Evolutionary conservation across 2,888 invertebrate genomes (phyloP), one percentile per base, ranked within the genome.

Genomic region (Craniophora ligustri): DNA sequence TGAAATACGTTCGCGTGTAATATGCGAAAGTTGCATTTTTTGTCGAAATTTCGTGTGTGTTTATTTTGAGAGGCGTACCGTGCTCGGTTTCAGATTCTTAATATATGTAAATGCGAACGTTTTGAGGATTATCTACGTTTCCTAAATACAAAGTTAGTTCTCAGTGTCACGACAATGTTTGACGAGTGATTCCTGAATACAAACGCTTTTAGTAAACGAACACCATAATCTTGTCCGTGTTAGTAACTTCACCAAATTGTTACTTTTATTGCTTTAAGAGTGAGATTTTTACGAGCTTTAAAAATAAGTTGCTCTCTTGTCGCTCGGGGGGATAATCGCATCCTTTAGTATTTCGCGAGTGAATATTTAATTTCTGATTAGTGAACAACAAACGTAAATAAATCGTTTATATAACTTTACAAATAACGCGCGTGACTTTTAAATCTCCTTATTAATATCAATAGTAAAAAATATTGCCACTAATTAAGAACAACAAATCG

Each of bases 201-300:
- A 66, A 76, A 67, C 76, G 67, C 60, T 72, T 81, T 82, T 78
- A 78, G 80, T 81, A 80, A 86, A 82, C 76, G 74, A 79, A 82
- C 71, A 71, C 80, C 76, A 78, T 83, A 84, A 87, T 82, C 70
- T 58, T 78, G 76, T 53, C 76, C 79, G 79, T 81, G 86, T 87
- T 85, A 80, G 79, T 86, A 86, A 86, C 81, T 82, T 77, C 72
- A 85, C 84, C 90, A 87, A 91, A 91, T 92, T 91, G 90, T 91
- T 91, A 87, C 87, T 85, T 92, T 93, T 91, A 92, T 86, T 83
- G 84, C 89, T 86, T 76, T 76, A 89, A 89, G 84, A 92, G 90
- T 92, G 92, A 89, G 89, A 89, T 87, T 92, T n/a, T 92, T 92
- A 93, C 79, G 92, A 88, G 85, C 89, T 81, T 90, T 90, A 82